Percentiles rank a stretch among this genome's conserved stretches.
Conservation (phyloP, 2,888 invertebrate genomes). For the Drosophila melanosoma region DNA sequence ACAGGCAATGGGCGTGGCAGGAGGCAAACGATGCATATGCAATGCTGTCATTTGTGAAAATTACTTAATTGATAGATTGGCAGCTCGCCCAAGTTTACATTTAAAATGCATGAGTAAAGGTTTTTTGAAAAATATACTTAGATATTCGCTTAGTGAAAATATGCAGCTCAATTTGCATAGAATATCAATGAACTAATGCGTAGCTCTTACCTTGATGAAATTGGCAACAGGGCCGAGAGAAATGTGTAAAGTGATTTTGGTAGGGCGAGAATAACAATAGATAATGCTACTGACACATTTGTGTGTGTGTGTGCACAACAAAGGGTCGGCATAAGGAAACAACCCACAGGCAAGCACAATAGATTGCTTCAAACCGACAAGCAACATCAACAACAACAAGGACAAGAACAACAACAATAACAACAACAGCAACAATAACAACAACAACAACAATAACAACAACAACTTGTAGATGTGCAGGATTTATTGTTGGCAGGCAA, state of each 20-base stretch:
- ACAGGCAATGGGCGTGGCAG: constrained; percentile 15
- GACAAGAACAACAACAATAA: constrained; percentile 15
- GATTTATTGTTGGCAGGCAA: constrained; percentile 50
- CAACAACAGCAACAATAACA: constrained; percentile 16
- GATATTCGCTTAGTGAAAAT: constrained; percentile 20
- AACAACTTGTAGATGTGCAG: constrained; percentile 25
- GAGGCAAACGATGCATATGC: constrained; percentile 8
- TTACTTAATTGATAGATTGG: constrained; percentile 61
- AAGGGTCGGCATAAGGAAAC: constrained; percentile 31
- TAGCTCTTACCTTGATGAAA: constrained; percentile 29
- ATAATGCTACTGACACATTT: constrained; percentile 54
- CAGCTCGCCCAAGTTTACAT: constrained; percentile 15
- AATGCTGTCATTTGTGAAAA: constrained; percentile 41
- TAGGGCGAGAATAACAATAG: constrained; percentile 39
- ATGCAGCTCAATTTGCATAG: constrained; percentile 20
- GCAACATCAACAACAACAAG: neutral
- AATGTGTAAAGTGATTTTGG: neutral
- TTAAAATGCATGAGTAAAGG: constrained; percentile 20
- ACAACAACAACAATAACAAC: constrained; percentile 9
- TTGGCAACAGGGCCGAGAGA: constrained; percentile 16
- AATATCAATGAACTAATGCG: constrained; percentile 26
- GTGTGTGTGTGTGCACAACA: constrained; percentile 26
- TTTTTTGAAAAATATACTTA: constrained; percentile 1
- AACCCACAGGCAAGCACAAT: constrained; percentile 36
- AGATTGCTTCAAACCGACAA: constrained; percentile 14